Evolutionary conservation across 2,888 invertebrate genomes (phyloP), one percentile per base, ranked within the genome.

Genomic region (Abrostola tripartita): DNA sequence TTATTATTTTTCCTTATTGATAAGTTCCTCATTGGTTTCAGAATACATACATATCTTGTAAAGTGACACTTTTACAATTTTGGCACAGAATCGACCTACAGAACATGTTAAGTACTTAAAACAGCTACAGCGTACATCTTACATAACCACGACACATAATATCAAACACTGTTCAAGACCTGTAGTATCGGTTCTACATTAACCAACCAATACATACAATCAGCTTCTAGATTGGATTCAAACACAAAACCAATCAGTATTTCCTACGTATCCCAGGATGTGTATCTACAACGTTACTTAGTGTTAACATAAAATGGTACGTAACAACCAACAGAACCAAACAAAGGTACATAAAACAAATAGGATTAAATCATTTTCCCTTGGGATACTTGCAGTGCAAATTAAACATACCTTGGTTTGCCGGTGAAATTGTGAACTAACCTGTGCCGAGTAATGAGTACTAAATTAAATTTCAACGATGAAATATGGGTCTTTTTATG

Each of bases 401-500:
- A 78, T 78, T 71, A 78, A 78, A 79, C 73, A 69, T 75, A 76
- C 67, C 79, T 76, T 71, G 65, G 60, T 75, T 64, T 51, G 51
- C 53, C 56, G 61, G 65, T 65, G 75, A 61, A 61, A 73, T 68
- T 68, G 68, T 54, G 71, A 75, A 77, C 79, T 76, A 79, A 73
- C 80, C 73, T 71, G 84, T 76, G 77, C 65, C 72, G 72, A 67
- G 77, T 80, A 79, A 80, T 77, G 75, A 74, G 73, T 77, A 82
- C 81, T 83, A 84, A 85, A 85, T 85, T 83, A 84, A 90, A 89
- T 84, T 83, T 78, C 74, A 71, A 80, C 79, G 74, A 83, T 89
- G 89, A 90, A 88, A 85, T 89, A 89, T 88, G 87, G 86, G 76
- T 74, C 81, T 79, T 81, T 82, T 80, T 81, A 84, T 89, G 88